Percentiles rank a stretch among this genome's conserved stretches.
These are phyloP conservation scores for Xiphorhynchus elegans DNA, from an alignment of 2,113 vertebrate species.

Conservation along the genomic window DNA sequence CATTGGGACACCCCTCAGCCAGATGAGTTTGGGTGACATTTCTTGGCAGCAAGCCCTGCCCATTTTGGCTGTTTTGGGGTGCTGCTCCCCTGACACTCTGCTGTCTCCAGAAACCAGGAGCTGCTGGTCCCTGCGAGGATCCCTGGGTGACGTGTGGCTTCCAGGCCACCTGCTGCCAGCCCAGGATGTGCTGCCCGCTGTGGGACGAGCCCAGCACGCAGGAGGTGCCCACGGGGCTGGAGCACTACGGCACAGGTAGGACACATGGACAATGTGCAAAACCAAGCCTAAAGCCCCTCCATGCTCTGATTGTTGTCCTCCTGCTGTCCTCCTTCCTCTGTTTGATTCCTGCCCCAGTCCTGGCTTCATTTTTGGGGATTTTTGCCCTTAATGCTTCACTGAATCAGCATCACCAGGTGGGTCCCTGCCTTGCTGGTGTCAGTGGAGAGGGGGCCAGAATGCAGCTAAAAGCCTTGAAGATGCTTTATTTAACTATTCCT, in stretches of 20 bases:
- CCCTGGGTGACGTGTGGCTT: slow-evolving; percentile 78
- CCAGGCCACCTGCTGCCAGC: slow-evolving; percentile 80
- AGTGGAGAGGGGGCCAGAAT: not conserved
- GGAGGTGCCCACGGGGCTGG: slow-evolving; percentile 91
- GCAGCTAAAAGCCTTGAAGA: not conserved
- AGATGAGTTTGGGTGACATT: not conserved
- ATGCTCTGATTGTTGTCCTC: not conserved
- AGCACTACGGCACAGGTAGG: slow-evolving; percentile 85
- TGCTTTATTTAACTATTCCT: not conserved
- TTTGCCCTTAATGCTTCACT: not conserved
- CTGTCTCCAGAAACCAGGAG: slow-evolving; percentile 80
- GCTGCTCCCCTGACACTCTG: fast-evolving
- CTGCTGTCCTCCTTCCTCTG: not conserved
- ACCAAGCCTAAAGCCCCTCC: fast-evolving
- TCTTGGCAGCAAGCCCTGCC: not conserved
- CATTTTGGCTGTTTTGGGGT: fast-evolving
- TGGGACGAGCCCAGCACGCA: slow-evolving; percentile 87
- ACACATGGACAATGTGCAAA: not conserved
- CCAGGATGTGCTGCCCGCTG: slow-evolving; percentile 75
- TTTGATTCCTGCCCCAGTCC: not conserved
- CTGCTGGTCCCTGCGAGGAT: slow-evolving; percentile 73
- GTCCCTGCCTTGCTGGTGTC: not conserved
- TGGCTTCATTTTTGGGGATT: not conserved
- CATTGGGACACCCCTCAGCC: not conserved
- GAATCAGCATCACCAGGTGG: not conserved